Evolutionary conservation across 2,113 vertebrate genomes (phyloP).

Genomic region (Acanthisitta chloris): DNA sequence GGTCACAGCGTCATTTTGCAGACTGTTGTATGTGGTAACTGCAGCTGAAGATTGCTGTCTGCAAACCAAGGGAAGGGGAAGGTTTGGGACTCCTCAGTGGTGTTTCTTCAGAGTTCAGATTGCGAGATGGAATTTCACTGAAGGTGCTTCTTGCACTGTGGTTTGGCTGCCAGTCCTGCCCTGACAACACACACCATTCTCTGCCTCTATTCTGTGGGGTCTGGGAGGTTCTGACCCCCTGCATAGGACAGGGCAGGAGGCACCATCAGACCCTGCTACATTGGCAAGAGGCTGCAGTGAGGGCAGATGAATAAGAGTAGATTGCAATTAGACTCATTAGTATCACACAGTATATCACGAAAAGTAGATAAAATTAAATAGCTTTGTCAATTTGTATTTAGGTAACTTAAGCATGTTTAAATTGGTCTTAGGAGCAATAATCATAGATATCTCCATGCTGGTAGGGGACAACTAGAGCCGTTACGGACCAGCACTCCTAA

Average conservation of each 20-base stretch:
- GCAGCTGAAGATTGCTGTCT: neutral
- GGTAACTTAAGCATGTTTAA: neutral
- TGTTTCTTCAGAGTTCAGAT: neutral
- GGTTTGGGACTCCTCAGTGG: neutral
- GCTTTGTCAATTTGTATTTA: neutral
- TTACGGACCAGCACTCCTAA: neutral
- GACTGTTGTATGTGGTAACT: neutral
- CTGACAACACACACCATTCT: fast-evolving
- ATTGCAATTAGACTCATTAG: neutral
- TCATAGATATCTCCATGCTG: neutral
- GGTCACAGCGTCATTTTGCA: neutral
- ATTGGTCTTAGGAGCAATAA: neutral
- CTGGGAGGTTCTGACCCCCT: too few relatives aligned
- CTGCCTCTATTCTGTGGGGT: fast-evolving
- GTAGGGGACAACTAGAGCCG: neutral
- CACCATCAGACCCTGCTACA: fast-evolving
- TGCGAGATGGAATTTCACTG: neutral
- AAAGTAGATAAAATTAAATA: neutral
- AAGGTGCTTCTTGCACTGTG: neutral
- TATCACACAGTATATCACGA: neutral
- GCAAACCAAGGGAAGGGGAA: neutral
- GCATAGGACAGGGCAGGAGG: neutral
- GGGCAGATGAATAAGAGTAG: neutral
- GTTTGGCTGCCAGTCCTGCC: neutral
- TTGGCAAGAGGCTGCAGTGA: neutral